Conservation (phyloP, 2,888 invertebrate genomes). For the Gryllus longicercus region DNA sequence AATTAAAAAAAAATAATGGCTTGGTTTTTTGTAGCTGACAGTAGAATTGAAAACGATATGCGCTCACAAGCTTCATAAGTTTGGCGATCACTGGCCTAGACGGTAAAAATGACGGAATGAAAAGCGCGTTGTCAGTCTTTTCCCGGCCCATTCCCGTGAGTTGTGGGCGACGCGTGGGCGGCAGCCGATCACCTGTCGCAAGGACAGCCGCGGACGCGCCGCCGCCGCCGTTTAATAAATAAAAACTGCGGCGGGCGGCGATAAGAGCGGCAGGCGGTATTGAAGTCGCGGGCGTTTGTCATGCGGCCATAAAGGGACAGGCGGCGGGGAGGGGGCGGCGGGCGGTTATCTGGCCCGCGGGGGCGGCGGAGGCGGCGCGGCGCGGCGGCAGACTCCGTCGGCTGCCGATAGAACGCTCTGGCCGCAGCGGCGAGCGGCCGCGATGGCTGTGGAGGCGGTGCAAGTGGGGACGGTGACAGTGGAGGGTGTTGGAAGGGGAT, state of each 20-base stretch:
- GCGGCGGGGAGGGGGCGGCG: background rate
- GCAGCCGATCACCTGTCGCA: too few species aligned
- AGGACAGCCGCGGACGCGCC: too few species aligned
- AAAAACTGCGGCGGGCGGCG: background rate
- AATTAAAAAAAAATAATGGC: too few species aligned
- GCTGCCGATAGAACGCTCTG: slow-evolving; percentile 1
- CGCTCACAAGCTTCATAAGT: too few species aligned
- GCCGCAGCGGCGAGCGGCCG: background rate
- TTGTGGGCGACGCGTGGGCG: too few species aligned
- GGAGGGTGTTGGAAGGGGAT: background rate
- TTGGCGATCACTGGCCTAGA: too few species aligned
- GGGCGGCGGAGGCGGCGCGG: background rate
- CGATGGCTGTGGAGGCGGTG: background rate
- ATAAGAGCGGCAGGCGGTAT: background rate
- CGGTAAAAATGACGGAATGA: too few species aligned
- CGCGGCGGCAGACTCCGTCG: background rate
- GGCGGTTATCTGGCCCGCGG: background rate
- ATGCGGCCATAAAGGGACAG: background rate
- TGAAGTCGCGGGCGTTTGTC: slow-evolving; percentile 6
- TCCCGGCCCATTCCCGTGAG: too few species aligned
- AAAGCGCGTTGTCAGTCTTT: too few species aligned
- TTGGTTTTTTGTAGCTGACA: too few species aligned
- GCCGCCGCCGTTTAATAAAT: background rate
- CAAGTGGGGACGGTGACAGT: background rate
- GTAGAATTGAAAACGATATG: too few species aligned